phyloP scores from a whole-genome alignment of 2,113 vertebrate genomes.

The Oreochromis spilurus region DNA sequence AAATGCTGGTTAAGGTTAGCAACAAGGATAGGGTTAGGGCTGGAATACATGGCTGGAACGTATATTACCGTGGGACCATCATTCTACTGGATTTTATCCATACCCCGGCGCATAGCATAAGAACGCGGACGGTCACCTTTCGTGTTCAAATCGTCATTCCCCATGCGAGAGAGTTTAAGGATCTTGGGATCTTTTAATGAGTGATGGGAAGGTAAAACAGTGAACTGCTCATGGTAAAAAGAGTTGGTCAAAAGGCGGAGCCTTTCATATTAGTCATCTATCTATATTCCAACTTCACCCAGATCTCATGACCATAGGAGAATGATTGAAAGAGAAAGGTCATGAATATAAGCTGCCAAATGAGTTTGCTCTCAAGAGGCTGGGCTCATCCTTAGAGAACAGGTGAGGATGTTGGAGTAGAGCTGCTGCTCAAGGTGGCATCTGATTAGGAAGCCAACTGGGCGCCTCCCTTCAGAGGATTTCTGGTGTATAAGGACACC shows the following conservation, averaged over 20 bases:
- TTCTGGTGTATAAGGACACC: neutral
- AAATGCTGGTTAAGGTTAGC: neutral
- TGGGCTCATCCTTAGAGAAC: neutral
- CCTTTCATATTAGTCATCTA: neutral
- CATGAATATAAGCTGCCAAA: neutral
- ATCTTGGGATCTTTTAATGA: neutral
- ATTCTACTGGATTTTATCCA: neutral
- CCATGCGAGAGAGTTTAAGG: too few relatives aligned
- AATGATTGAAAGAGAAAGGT: neutral
- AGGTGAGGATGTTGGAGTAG: neutral
- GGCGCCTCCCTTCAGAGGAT: neutral
- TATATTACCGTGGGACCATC: fast-evolving
- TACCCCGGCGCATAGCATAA: neutral
- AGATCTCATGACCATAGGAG: neutral
- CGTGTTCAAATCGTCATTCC: too few relatives aligned
- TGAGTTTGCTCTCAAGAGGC: neutral
- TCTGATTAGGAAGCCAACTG: neutral
- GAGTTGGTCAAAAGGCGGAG: neutral
- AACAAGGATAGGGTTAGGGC: neutral
- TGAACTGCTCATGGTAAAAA: neutral
- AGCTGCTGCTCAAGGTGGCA: neutral
- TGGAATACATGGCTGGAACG: neutral
- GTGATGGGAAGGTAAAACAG: neutral
- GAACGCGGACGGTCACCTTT: neutral
- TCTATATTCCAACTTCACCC: neutral